Conservation (phyloP, 2,113 vertebrate genomes). For the Grus americana region DNA sequence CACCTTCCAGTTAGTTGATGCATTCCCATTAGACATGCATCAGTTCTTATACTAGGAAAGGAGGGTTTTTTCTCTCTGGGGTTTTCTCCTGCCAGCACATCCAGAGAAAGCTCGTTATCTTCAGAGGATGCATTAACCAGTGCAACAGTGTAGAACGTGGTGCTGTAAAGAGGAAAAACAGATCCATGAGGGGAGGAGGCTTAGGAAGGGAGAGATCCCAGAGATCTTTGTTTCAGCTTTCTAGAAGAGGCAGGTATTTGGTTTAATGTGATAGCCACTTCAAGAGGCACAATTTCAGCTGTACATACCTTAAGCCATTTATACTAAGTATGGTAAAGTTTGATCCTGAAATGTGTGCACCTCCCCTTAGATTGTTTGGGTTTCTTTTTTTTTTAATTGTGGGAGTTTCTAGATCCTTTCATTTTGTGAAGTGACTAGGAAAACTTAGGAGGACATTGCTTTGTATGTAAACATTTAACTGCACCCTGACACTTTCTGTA, state of each 20-base stretch:
- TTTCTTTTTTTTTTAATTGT: not conserved
- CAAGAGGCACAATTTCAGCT: slow-evolving; percentile 15
- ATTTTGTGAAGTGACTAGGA: slow-evolving; percentile 45
- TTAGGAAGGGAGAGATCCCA: not conserved
- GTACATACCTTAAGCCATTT: slow-evolving; percentile 50
- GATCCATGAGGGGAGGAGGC: not conserved
- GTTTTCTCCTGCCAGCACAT: not conserved
- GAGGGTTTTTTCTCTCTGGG: not conserved
- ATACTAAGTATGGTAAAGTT: slow-evolving; percentile 16
- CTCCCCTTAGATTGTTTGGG: not conserved
- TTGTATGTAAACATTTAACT: slow-evolving; percentile 51
- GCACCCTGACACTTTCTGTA: slow-evolving; percentile 59
- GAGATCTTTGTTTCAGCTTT: not conserved
- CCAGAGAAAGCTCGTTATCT: not conserved
- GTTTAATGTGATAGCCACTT: not conserved
- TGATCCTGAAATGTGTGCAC: slow-evolving; percentile 7
- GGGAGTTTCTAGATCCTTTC: slow-evolving; percentile 28
- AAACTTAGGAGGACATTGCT: slow-evolving; percentile 9
- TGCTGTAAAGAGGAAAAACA: not conserved
- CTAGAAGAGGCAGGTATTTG: not conserved
- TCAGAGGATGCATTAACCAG: not conserved
- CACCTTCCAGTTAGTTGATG: not conserved
- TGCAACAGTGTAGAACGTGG: not conserved
- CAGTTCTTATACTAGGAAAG: not conserved
- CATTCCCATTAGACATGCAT: not conserved